Evolutionary conservation across 2,888 invertebrate genomes (phyloP).

Genomic region (Brenthis hecate): DNA sequence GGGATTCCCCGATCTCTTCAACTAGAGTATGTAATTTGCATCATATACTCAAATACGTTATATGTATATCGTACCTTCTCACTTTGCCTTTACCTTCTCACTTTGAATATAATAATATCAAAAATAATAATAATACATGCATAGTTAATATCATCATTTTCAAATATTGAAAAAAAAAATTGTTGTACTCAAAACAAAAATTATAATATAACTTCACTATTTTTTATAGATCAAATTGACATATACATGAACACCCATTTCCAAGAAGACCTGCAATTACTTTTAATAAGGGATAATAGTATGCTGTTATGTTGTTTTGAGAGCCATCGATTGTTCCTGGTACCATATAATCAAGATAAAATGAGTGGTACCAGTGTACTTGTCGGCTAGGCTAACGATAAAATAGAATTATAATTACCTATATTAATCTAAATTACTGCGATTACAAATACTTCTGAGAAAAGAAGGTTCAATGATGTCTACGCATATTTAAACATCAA

Average conservation of each 20-base stretch:
- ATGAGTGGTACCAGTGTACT: constrained; percentile 56
- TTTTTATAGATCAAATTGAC: too few species aligned
- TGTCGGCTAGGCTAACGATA: constrained; percentile 55
- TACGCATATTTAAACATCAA: constrained; percentile 6
- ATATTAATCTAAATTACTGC: constrained; percentile 62
- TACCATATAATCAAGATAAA: constrained; percentile 55
- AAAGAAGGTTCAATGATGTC: constrained; percentile 21
- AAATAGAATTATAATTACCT: constrained; percentile 66
- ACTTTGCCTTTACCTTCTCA: too few species aligned
- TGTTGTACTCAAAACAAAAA: too few species aligned
- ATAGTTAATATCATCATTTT: too few species aligned
- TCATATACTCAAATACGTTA: background rate
- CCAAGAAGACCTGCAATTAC: constrained; percentile 18
- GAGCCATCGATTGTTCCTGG: constrained; percentile 38
- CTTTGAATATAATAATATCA: too few species aligned
- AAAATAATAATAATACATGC: too few species aligned
- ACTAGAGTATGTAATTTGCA: too few species aligned
- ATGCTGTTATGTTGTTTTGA: constrained; percentile 25
- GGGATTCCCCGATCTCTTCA: too few species aligned
- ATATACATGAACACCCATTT: constrained; percentile 13
- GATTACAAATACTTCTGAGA: constrained; percentile 33
- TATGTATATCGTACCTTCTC: too few species aligned
- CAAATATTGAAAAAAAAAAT: too few species aligned
- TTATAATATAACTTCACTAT: too few species aligned
- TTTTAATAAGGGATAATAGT: constrained; percentile 21